Percentiles rank a stretch among this genome's conserved stretches.
Evolutionary conservation across 1,140 invertebrate species (phyloP).

Genomic region (Helicoverpa armigera): DNA sequence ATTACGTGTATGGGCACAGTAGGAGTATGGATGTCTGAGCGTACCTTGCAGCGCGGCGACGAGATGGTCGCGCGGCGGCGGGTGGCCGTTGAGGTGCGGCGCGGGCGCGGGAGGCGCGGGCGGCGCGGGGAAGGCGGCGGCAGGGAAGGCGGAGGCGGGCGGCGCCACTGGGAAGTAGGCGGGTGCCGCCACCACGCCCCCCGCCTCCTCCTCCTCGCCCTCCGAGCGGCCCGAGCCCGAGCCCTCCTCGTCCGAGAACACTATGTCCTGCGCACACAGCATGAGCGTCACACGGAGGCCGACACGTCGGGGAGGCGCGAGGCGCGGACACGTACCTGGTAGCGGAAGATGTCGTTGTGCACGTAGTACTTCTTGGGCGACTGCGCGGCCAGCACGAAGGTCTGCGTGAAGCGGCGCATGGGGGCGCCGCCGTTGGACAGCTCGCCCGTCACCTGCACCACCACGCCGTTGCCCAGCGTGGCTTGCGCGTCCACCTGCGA

Average conservation of each 20-base stretch:
- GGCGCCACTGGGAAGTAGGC: slow-evolving; percentile 74
- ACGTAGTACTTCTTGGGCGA: slow-evolving; percentile 99
- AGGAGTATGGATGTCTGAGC: neutral
- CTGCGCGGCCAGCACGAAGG: slow-evolving; percentile 98
- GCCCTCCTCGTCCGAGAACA: slow-evolving; percentile 92
- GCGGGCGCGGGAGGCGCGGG: slow-evolving; percentile 69
- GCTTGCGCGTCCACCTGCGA: slow-evolving; percentile 94
- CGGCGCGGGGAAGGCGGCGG: slow-evolving; percentile 62
- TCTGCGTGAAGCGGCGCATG: slow-evolving; percentile 99
- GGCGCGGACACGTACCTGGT: slow-evolving; percentile 89
- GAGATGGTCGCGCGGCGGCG: slow-evolving; percentile 67
- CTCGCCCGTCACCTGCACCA: slow-evolving; percentile 98
- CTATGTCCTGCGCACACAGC: slow-evolving; percentile 88
- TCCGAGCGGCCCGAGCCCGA: slow-evolving; percentile 86
- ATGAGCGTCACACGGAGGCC: neutral
- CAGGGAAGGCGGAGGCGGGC: slow-evolving; percentile 65
- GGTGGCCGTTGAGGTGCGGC: slow-evolving; percentile 68
- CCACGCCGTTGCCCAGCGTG: slow-evolving; percentile 97
- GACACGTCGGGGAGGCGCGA: neutral
- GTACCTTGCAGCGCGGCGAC: slow-evolving; percentile 72
- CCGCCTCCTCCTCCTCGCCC: slow-evolving; percentile 88
- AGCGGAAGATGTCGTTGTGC: slow-evolving; percentile 99
- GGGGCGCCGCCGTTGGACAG: slow-evolving; percentile 98
- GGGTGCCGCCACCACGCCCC: slow-evolving; percentile 51
- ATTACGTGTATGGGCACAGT: neutral